A percentile compares a stretch with the other conserved stretches of the same genome.
Evolutionary conservation across 2,113 vertebrate genomes (phyloP).

Genomic region (Chunga burmeisteri): DNA sequence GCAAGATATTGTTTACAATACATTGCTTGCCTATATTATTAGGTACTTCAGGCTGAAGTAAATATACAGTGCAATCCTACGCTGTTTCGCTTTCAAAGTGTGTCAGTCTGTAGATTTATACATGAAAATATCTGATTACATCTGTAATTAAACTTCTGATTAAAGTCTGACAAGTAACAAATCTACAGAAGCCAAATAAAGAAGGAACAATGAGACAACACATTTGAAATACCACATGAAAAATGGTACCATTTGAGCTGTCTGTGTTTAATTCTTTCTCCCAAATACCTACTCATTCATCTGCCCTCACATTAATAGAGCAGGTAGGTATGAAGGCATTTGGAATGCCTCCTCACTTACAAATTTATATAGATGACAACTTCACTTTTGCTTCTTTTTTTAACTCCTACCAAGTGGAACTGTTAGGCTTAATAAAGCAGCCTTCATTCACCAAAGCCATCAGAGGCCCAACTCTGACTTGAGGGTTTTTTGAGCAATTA

Average conservation of each 20-base stretch:
- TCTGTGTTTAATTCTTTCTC: neutral
- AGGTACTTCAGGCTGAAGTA: neutral
- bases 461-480: neutral
- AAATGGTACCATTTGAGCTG: neutral
- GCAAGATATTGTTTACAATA: neutral
- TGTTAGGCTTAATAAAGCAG: neutral
- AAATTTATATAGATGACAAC: neutral
- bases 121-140: neutral
- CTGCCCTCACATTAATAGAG: neutral
- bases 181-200: neutral
- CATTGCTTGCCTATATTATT: neutral
- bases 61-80: neutral
- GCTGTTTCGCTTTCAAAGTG: neutral
- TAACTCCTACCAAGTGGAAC: neutral
- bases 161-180: neutral
- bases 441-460: neutral
- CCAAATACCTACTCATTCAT: neutral
- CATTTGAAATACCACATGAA: neutral
- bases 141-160: neutral
- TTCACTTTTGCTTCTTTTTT: neutral
- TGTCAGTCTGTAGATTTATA: neutral
- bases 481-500: neutral
- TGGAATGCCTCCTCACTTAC: neutral
- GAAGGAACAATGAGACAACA: neutral
- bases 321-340: neutral